Conservation (phyloP, 2,888 invertebrate species). For the Lobophora halterata region DNA sequence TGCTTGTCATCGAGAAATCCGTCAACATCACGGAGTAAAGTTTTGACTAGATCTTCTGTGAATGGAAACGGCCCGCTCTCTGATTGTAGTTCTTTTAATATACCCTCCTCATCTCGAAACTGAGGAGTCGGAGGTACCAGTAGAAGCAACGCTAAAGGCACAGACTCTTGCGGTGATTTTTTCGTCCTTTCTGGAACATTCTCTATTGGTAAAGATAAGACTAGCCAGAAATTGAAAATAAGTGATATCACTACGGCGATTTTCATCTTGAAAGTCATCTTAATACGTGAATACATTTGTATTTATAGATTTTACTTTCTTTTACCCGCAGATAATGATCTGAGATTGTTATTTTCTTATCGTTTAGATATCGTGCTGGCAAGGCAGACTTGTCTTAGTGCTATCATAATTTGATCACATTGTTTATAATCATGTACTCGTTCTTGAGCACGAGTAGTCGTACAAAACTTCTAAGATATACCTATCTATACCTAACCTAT, state of each 20-base stretch:
- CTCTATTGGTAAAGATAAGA: constrained; percentile 8
- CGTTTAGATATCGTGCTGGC: constrained; percentile 1
- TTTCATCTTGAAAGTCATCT: constrained; percentile 22
- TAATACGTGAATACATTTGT: constrained; percentile 3
- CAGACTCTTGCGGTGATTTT: constrained; percentile 8
- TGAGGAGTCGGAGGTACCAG: constrained; percentile 12
- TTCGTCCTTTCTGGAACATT: constrained; percentile 6
- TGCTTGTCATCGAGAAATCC: too few species aligned
- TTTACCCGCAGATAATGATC: background rate
- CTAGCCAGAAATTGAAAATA: constrained; percentile 10
- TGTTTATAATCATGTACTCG: too few species aligned
- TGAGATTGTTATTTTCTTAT: background rate
- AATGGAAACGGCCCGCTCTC: constrained; percentile 1
- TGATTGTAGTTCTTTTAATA: too few species aligned
- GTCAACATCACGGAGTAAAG: constrained; percentile 3
- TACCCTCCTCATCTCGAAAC: constrained; percentile 14
- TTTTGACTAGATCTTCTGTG: constrained; percentile 7
- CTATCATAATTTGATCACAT: too few species aligned
- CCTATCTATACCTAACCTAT: too few species aligned
- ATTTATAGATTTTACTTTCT: constrained; percentile 21
- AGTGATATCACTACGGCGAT: constrained; percentile 17
- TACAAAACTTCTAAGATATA: too few species aligned
- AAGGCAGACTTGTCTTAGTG: too few species aligned
- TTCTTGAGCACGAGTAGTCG: too few species aligned
- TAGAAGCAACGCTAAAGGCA: constrained; percentile 18